Evolutionary conservation across 2,888 invertebrate genomes (phyloP), one percentile per base, ranked within the genome.

Genomic region (Chelonus formosanus): DNA sequence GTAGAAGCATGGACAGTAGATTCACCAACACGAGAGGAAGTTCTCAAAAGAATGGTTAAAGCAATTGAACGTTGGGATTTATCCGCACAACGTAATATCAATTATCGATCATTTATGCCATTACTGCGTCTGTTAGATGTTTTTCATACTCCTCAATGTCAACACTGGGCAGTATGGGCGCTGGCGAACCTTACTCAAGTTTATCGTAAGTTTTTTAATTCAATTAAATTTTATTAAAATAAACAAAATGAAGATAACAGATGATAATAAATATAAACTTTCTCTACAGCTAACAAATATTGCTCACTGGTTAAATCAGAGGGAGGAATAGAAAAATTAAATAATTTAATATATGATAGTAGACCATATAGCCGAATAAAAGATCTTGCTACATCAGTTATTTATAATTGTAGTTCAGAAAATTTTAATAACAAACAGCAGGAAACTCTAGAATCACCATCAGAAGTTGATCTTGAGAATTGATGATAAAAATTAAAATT

Each of bases 91-190:
- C 88, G 98, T 52, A 98, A 97, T 84, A 98, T 98, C 73, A 98
- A 98, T 86, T 98, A 98, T 85, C 91, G 97, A 71, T 95, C 95
- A 40, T 98, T 98, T 86, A 92, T 95, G 80, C 98, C 98, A 0
- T 96, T 98, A 69, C 86, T 98, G 34, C 89, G 93, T 70, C 86
- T 98, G 69, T 88, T 97, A 54, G 88, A 90, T 69, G 90, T 92
- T 63, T 90, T 92, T 75, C 94, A 96, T 80, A 96, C 96, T 1
- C 93, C 95, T 0, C 91, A 94, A 82, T 96, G 96, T 83, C 96
- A 96, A 83, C 92, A 95, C 82, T 98, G 98, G 98, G 97, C 97
- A 3, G 92, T 94, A 5, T 98, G 98, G 98, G 98, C 98, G 0
- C 87, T 98, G 67, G 97, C 97, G 57, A 98, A 98, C 86, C 89